A percentile compares a stretch with the other conserved stretches of the same genome.
phyloP scores from a whole-genome alignment of 2,113 vertebrate species.

The Synodontis membranacea region DNA sequence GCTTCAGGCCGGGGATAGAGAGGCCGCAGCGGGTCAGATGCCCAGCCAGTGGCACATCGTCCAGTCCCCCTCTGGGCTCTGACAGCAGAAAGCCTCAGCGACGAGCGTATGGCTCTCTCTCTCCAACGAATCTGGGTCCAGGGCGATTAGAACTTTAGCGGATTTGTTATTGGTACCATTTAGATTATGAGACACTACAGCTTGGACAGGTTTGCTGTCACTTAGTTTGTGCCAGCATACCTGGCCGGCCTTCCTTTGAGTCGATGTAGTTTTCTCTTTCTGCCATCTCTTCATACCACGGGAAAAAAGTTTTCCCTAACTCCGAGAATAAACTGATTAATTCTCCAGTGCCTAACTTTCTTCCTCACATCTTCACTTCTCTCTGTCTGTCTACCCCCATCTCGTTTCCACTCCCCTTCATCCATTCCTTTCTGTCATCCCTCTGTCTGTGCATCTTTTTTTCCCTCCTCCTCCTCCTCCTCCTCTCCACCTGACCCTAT shows the following conservation, averaged over 20 bases:
- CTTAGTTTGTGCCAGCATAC: background rate
- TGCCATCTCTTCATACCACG: background rate
- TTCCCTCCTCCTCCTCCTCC: conserved; percentile 24
- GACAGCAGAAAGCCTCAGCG: conserved; percentile 32
- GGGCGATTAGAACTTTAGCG: conserved; percentile 30
- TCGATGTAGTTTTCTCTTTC: conserved; percentile 14
- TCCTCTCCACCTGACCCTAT: conserved; percentile 50
- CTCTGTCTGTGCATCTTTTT: conserved; percentile 33
- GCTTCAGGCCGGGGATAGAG: conserved; percentile 39
- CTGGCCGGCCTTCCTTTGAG: background rate
- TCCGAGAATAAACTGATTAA: conserved; percentile 46
- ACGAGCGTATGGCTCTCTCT: conserved; percentile 35
- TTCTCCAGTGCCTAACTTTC: conserved; percentile 27
- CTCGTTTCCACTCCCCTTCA: conserved; percentile 20
- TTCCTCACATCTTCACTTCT: background rate
- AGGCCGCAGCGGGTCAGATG: conserved; percentile 46
- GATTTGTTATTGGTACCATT: background rate
- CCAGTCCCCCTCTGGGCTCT: conserved; percentile 42
- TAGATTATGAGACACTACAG: conserved; percentile 22
- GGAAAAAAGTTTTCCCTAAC: conserved; percentile 26
- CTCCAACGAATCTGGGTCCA: conserved; percentile 31
- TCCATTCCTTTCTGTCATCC: conserved; percentile 44
- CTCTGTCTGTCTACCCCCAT: conserved; percentile 16
- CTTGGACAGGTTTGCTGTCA: conserved; percentile 23
- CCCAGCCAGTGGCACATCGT: conserved; percentile 46